Percentiles rank a stretch among this genome's conserved stretches.
Evolutionary conservation across 2,888 invertebrate species (phyloP).

Genomic region (Hipparchia sbordonii): DNA sequence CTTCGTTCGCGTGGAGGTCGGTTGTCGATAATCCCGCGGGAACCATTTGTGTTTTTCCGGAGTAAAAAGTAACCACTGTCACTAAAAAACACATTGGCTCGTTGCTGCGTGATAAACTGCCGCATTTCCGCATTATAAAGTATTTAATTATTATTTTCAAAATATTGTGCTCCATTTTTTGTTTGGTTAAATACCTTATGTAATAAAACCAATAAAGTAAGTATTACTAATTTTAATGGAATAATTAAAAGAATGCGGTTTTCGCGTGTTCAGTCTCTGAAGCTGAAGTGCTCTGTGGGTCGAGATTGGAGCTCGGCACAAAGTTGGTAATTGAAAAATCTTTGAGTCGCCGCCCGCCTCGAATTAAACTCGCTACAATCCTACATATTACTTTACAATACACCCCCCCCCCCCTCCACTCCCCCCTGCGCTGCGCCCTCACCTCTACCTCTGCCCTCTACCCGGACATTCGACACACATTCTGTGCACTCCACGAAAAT

Average conservation of each 20-base stretch:
- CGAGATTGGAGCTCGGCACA: slow-evolving; percentile 75
- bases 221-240: no score
- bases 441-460: background rate
- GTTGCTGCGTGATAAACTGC: no score
- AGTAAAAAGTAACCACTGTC: no score
- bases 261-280: slow-evolving; percentile 36
- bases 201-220: no score
- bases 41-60: no score
- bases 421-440: background rate
- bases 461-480: slow-evolving; percentile 11
- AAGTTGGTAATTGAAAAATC: slow-evolving; percentile 81
- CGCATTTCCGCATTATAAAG: no score
- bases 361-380: slow-evolving; percentile 53
- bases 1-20: no score
- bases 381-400: slow-evolving; percentile 43
- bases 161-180: no score
- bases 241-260: background rate
- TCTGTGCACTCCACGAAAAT: slow-evolving; percentile 9
- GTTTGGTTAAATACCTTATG: no score
- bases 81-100: no score
- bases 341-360: slow-evolving; percentile 54
- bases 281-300: slow-evolving; percentile 43
- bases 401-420: slow-evolving; percentile 14
- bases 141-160: no score
- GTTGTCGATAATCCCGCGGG: no score